These are phyloP conservation scores for Diprion similis DNA, from an alignment of 1,140 invertebrate species.

Conservation along the genomic window DNA sequence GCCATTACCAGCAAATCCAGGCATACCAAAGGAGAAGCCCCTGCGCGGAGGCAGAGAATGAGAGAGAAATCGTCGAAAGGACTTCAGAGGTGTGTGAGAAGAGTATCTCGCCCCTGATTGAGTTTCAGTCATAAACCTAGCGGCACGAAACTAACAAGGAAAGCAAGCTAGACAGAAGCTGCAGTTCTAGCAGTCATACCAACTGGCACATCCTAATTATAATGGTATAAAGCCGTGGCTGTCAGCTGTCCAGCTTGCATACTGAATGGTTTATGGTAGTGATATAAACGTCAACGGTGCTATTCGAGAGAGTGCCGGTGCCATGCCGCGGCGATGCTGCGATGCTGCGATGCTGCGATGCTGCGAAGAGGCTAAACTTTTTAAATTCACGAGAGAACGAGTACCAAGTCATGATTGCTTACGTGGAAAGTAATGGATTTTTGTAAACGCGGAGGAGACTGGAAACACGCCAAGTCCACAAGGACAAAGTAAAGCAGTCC, in stretches of 20 bases:
- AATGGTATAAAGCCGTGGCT: not conserved
- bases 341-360: too few species aligned
- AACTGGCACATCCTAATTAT: not conserved
- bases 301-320: not conserved
- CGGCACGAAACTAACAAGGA: too few species aligned
- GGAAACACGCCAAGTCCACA: not conserved
- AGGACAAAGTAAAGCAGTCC: not conserved
- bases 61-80: not conserved
- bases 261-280: not conserved
- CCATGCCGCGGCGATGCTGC: too few species aligned
- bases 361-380: not conserved
- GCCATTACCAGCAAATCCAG: conserved; percentile 46
- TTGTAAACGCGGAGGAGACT: not conserved
- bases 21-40: conserved; percentile 21
- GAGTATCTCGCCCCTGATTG: not conserved
- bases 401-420: not conserved
- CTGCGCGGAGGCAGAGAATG: too few species aligned
- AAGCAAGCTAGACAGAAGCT: too few species aligned
- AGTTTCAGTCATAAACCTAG: too few species aligned
- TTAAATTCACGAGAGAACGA: not conserved
- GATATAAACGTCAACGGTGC: not conserved
- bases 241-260: not conserved
- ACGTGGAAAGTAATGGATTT: not conserved
- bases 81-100: too few species aligned
- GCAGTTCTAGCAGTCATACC: not conserved